Conservation (phyloP, 2,113 vertebrate genomes). For the Parotia lawesii region DNA sequence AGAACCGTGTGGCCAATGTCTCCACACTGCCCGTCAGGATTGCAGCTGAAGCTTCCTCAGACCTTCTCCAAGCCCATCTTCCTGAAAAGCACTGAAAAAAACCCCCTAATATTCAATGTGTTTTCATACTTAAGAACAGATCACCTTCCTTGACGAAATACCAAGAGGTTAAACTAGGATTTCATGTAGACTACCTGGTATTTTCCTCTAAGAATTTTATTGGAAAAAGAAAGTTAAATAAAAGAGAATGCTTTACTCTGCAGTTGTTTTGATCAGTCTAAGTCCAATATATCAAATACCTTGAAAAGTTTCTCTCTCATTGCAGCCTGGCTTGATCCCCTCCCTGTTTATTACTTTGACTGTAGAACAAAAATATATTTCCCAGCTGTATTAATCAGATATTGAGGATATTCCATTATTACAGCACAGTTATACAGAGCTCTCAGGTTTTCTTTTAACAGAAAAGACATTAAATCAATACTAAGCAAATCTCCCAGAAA, state of each 20-base stretch:
- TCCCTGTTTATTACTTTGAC: background rate
- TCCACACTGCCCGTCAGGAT: background rate
- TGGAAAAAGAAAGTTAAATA: background rate
- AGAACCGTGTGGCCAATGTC: background rate
- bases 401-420: background rate
- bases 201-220: background rate
- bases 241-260: background rate
- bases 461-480: conserved; percentile 16
- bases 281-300: background rate
- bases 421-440: background rate
- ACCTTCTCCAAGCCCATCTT: background rate
- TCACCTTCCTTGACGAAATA: background rate
- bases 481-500: conserved; percentile 1
- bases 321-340: background rate
- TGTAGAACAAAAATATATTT: background rate
- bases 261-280: background rate
- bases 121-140: background rate
- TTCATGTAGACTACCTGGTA: background rate
- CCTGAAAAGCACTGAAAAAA: background rate
- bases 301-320: background rate
- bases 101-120: accelerated
- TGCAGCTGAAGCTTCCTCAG: background rate
- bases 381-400: conserved; percentile 5
- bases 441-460: background rate
- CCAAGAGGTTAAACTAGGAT: background rate